A percentile compares a stretch with the other conserved stretches of the same genome.
phyloP scores from a whole-genome alignment of 2,888 invertebrate genomes.

The Watsonalla cultraria region DNA sequence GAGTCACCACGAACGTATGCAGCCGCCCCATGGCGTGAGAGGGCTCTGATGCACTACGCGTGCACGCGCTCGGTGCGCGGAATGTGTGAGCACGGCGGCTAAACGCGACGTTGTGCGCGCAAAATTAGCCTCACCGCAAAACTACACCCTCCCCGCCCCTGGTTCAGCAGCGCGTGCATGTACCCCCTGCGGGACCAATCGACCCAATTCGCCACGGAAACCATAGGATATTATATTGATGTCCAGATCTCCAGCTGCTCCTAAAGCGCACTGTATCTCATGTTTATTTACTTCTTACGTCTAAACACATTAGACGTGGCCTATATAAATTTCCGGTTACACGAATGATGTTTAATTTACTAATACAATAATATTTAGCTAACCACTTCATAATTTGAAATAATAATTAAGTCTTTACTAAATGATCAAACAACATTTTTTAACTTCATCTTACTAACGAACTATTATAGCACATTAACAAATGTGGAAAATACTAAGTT shows the following conservation, averaged over 20 bases:
- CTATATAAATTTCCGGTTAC: conserved; percentile 18
- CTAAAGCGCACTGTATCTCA: conserved; percentile 15
- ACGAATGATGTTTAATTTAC: not conserved
- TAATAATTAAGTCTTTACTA: no score
- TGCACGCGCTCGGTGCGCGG: conserved; percentile 44
- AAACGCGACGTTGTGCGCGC: conserved; percentile 59
- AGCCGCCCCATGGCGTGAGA: conserved; percentile 80
- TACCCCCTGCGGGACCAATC: conserved; percentile 65
- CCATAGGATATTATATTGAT: conserved; percentile 37
- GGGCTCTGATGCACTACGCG: conserved; percentile 46
- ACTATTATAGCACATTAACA: no score
- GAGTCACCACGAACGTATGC: conserved; percentile 86
- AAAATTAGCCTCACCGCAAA: conserved; percentile 62
- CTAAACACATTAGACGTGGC: conserved; percentile 25
- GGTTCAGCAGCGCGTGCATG: conserved; percentile 41
- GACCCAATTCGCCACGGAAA: conserved; percentile 69
- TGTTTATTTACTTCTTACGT: conserved; percentile 34
- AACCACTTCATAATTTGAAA: not conserved
- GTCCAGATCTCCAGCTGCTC: conserved; percentile 30
- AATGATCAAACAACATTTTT: no score
- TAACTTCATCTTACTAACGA: no score
- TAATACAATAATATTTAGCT: not conserved
- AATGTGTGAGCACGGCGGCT: conserved; percentile 9
- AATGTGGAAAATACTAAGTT: no score
- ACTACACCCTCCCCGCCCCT: conserved; percentile 48